These are phyloP conservation scores for Drosophila parthenogenetica DNA, from an alignment of 2,888 invertebrate species.

Conservation along the genomic window DNA sequence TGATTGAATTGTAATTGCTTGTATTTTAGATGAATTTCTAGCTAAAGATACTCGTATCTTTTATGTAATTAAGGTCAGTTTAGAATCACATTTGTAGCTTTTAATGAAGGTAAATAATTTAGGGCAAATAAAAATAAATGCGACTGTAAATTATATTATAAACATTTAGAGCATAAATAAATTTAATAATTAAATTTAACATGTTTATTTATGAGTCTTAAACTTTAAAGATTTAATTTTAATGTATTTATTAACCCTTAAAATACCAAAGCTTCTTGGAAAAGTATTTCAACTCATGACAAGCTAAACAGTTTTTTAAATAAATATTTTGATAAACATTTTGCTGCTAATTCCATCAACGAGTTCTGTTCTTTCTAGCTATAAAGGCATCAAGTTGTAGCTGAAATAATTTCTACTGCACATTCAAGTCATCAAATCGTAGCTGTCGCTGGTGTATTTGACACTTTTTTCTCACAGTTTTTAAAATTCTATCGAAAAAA, in stretches of 20 bases:
- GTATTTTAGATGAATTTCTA: slow-evolving; percentile 2
- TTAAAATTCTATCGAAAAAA: slow-evolving; percentile 1
- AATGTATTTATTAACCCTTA: no score
- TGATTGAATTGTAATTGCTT: slow-evolving; percentile 37
- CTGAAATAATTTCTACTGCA: neutral
- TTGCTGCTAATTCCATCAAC: neutral
- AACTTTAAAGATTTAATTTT: no score
- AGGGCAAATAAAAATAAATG: no score
- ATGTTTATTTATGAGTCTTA: no score
- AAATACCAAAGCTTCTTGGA: no score
- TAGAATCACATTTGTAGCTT: neutral
- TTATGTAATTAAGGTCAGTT: neutral
- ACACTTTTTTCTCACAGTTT: slow-evolving; percentile 13
- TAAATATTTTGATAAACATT: neutral
- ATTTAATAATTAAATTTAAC: no score
- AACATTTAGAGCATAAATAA: no score
- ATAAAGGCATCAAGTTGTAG: neutral
- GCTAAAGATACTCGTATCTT: neutral
- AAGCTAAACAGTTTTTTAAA: no score
- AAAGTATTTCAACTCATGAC: no score
- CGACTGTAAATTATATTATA: no score
- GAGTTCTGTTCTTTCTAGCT: neutral
- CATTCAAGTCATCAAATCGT: slow-evolving; percentile 1
- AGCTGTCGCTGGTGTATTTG: slow-evolving; percentile 4
- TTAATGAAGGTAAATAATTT: neutral